Evolutionary conservation across 1,140 invertebrate species (phyloP).

Genomic region (Doryteuthis pealeii): DNA sequence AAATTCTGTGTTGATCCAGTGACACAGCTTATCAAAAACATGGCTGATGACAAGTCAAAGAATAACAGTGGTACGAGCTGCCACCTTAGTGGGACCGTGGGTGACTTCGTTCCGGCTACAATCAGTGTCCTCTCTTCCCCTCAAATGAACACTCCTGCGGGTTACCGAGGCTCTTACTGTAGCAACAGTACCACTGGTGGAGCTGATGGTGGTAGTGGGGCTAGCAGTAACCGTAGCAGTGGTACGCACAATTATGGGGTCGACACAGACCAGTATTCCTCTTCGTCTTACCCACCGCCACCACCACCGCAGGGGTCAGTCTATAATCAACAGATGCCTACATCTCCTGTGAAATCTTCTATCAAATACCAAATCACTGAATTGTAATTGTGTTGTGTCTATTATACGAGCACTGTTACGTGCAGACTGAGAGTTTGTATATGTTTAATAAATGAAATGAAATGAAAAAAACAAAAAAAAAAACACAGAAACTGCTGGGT

Average conservation of each 20-base stretch:
- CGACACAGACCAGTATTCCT: not conserved
- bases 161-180: not conserved
- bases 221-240: not conserved
- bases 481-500: too few relatives aligned
- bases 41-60: conserved; percentile 17
- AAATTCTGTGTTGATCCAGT: conserved; percentile 52
- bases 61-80: not conserved
- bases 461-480: too few relatives aligned
- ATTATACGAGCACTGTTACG: too few relatives aligned
- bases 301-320: not conserved
- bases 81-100: not conserved
- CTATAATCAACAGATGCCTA: not conserved
- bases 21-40: conserved; percentile 52
- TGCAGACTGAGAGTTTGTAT: too few relatives aligned
- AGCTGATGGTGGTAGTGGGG: not conserved
- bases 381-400: not conserved
- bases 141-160: not conserved
- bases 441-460: too few relatives aligned
- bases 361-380: conserved; percentile 11
- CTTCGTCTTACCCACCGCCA: not conserved
- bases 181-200: not conserved
- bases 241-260: not conserved
- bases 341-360: not conserved
- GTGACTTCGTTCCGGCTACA: not conserved
- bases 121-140: conserved; percentile 13